A percentile compares a stretch with the other conserved stretches of the same genome.
Evolutionary conservation across 2,113 vertebrate genomes (phyloP).

Genomic region (Hepsetus odoe): DNA sequence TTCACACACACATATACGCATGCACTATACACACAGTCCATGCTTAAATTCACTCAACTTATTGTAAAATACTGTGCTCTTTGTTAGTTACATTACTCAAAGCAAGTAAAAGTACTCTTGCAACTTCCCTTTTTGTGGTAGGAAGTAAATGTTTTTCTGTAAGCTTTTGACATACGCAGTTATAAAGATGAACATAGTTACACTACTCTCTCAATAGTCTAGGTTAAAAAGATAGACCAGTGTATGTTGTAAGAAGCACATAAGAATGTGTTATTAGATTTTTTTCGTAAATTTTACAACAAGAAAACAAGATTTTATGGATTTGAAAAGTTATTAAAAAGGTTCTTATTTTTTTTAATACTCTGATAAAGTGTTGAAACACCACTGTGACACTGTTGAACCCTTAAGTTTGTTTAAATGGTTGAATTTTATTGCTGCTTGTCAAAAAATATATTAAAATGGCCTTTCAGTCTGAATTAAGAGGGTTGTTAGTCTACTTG

Average conservation of each 20-base stretch:
- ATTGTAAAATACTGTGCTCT: slow-evolving; percentile 12
- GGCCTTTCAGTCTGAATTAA: not conserved
- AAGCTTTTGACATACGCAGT: slow-evolving; percentile 45
- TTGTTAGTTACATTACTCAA: slow-evolving; percentile 37
- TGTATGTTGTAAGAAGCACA: not conserved
- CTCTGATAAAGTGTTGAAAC: slow-evolving; percentile 6
- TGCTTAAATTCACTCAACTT: not conserved
- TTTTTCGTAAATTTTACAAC: not conserved
- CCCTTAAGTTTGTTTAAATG: slow-evolving; percentile 8
- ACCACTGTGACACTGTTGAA: not conserved
- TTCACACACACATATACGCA: not conserved
- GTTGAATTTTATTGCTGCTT: slow-evolving; percentile 12
- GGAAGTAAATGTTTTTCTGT: slow-evolving; percentile 52
- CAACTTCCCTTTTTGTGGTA: slow-evolving; percentile 59
- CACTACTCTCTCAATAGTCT: not conserved
- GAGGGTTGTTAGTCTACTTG: not conserved
- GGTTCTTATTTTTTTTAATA: not conserved
- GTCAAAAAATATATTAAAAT: not conserved
- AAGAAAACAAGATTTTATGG: not conserved
- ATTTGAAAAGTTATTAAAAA: not conserved
- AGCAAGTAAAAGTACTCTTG: slow-evolving; percentile 40
- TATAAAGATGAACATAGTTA: slow-evolving; percentile 34
- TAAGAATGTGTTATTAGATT: too few species aligned
- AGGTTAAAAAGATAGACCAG: slow-evolving; percentile 17
- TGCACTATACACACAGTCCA: slow-evolving; percentile 2